Percentiles rank a stretch among this genome's conserved stretches.
Conservation (phyloP, 1,140 invertebrate species). For the Platyscapa corneri region DNA sequence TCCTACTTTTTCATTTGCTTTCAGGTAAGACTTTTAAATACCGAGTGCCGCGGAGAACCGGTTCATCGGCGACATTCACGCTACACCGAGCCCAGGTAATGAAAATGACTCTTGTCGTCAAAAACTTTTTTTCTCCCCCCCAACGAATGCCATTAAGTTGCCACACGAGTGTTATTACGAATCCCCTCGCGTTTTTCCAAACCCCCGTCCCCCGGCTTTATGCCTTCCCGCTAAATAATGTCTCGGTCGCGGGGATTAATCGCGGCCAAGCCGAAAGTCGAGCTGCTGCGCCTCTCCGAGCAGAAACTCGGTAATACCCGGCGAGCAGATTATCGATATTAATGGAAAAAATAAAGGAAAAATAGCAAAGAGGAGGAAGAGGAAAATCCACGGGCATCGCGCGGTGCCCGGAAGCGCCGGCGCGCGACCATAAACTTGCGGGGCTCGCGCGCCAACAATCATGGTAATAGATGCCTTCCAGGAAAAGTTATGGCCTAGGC, state of each 20-base stretch:
- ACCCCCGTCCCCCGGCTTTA: too few relatives aligned
- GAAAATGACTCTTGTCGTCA: constrained; percentile 12
- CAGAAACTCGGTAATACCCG: background rate
- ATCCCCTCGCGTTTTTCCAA: too few relatives aligned
- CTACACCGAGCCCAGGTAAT: background rate
- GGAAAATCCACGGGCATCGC: background rate
- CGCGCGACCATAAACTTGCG: constrained; percentile 7
- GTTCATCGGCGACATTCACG: constrained; percentile 17
- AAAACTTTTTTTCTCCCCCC: background rate
- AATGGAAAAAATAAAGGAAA: background rate
- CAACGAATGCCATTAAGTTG: background rate
- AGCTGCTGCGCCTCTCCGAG: too few relatives aligned
- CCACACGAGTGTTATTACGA: too few relatives aligned
- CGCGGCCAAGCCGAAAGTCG: too few relatives aligned
- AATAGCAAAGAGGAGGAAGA: background rate
- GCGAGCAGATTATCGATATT: too few relatives aligned
- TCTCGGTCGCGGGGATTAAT: too few relatives aligned
- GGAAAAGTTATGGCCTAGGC: constrained; percentile 65
- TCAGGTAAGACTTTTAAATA: too few relatives aligned
- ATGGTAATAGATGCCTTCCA: constrained; percentile 65
- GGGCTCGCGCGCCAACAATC: constrained; percentile 61
- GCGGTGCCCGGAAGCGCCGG: constrained; percentile 10
- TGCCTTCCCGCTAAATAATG: too few relatives aligned
- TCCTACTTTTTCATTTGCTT: too few relatives aligned
- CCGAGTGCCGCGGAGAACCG: constrained; percentile 8